Percentiles rank a stretch among this genome's conserved stretches.
These are phyloP conservation scores for Pandemis corylana DNA, from an alignment of 2,888 invertebrate species.

Conservation along the genomic window DNA sequence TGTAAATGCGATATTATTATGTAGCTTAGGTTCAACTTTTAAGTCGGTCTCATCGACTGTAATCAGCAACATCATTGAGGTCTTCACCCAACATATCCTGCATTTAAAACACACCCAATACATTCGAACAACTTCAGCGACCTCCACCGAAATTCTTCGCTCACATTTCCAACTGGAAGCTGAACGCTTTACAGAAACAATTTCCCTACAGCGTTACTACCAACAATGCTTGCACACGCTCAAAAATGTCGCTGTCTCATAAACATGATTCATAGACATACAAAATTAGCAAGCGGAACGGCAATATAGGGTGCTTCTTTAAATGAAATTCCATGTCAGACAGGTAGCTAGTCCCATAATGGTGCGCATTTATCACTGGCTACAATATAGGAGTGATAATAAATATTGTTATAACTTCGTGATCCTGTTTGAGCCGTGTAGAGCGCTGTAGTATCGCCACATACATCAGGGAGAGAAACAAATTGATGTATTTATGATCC, in stretches of 20 bases:
- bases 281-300: slow-evolving; percentile 73
- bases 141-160: background rate
- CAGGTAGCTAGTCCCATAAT: slow-evolving; percentile 60
- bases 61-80: background rate
- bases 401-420: slow-evolving; percentile 73
- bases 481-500: slow-evolving; percentile 40
- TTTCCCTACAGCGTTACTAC: slow-evolving; percentile 24
- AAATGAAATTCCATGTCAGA: slow-evolving; percentile 81
- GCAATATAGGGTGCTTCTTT: slow-evolving; percentile 70
- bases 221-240: slow-evolving; percentile 36
- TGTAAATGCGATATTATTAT: too few relatives aligned
- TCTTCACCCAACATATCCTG: background rate
- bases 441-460: slow-evolving; percentile 24
- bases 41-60: too few relatives aligned
- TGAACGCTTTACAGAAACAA: slow-evolving; percentile 40
- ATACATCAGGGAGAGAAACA: slow-evolving; percentile 38
- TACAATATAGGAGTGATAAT: slow-evolving; percentile 72
- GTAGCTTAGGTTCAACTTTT: too few relatives aligned
- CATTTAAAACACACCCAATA: background rate
- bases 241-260: slow-evolving; percentile 73
- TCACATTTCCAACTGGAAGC: slow-evolving; percentile 32
- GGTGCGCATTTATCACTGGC: slow-evolving; percentile 70
- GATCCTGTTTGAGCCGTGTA: slow-evolving; percentile 55
- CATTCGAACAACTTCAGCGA: background rate
- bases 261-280: slow-evolving; percentile 72